Percentiles rank a stretch among this genome's conserved stretches.
These are phyloP conservation scores for Patella ulyssiponensis DNA, from an alignment of 2,888 invertebrate species.

Conservation along the genomic window DNA sequence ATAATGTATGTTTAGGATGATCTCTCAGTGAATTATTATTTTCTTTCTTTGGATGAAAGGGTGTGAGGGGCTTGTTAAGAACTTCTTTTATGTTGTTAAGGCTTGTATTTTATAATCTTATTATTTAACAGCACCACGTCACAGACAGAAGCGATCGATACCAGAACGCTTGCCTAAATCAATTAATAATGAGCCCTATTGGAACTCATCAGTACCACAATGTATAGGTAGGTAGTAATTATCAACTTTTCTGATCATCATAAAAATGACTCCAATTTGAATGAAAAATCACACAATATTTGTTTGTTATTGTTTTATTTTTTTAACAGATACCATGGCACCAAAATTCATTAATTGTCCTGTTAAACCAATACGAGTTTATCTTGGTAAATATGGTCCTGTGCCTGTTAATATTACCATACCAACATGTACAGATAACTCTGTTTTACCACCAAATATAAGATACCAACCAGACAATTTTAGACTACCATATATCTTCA, in stretches of 20 bases:
- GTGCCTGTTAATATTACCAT: slow-evolving; percentile 40
- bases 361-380: slow-evolving; percentile 20
- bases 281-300: background rate
- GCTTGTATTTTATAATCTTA: too few species aligned
- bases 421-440: slow-evolving; percentile 56
- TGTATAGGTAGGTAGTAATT: slow-evolving; percentile 32
- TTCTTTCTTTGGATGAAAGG: too few species aligned
- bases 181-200: slow-evolving; percentile 21
- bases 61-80: too few species aligned
- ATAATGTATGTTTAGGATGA: too few species aligned
- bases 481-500: slow-evolving; percentile 48
- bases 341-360: slow-evolving; percentile 54
- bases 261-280: background rate
- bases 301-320: background rate
- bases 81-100: too few species aligned
- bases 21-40: too few species aligned
- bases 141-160: background rate
- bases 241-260: background rate
- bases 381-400: slow-evolving; percentile 39
- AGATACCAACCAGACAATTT: slow-evolving; percentile 42
- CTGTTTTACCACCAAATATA: slow-evolving; percentile 40
- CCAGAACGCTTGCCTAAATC: background rate
- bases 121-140: too few species aligned
- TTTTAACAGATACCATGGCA: slow-evolving; percentile 44
- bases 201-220: slow-evolving; percentile 35